These are phyloP conservation scores for Hippoglossus hippoglossus DNA, from an alignment of 2,797 vertebrate species.

Conservation along the genomic window DNA sequence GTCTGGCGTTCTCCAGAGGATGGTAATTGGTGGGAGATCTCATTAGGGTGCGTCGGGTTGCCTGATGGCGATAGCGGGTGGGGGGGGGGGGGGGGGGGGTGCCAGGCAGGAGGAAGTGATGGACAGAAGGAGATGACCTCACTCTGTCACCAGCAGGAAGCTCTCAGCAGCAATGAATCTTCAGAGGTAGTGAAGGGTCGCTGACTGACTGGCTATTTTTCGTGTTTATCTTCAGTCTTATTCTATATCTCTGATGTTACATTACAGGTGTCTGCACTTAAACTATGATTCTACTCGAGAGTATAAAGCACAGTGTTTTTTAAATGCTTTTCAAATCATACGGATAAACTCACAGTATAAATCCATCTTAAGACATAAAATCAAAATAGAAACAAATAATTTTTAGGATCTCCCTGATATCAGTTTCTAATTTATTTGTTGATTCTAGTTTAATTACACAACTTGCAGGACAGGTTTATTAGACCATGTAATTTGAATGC, in stretches of 20 bases:
- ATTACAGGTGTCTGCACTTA: background rate
- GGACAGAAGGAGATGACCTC: slow-evolving; percentile 45
- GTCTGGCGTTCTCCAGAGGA: slow-evolving; percentile 38
- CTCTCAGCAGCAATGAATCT: slow-evolving; percentile 33
- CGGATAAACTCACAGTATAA: background rate
- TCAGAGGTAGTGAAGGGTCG: slow-evolving; percentile 10
- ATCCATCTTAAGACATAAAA: background rate
- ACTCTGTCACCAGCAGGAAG: slow-evolving; percentile 38
- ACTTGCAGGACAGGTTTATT: background rate
- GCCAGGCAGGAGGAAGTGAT: slow-evolving; percentile 24
- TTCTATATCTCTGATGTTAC: background rate
- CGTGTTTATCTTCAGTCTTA: background rate
- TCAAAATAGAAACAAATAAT: too few species aligned
- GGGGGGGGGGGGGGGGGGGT: slow-evolving; percentile 11
- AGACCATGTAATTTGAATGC: background rate
- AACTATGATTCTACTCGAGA: background rate
- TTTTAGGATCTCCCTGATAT: too few species aligned
- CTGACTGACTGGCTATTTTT: background rate
- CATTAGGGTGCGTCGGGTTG: slow-evolving; percentile 51
- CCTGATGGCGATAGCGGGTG: slow-evolving; percentile 45
- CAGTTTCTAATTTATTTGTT: background rate
- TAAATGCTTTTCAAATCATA: background rate
- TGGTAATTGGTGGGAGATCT: slow-evolving; percentile 67
- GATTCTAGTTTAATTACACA: background rate
- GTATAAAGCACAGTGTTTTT: background rate